A percentile compares a stretch with the other conserved stretches of the same genome.
Evolutionary conservation across 2,113 vertebrate species (phyloP).

Genomic region (Paracanthobrama guichenoti): DNA sequence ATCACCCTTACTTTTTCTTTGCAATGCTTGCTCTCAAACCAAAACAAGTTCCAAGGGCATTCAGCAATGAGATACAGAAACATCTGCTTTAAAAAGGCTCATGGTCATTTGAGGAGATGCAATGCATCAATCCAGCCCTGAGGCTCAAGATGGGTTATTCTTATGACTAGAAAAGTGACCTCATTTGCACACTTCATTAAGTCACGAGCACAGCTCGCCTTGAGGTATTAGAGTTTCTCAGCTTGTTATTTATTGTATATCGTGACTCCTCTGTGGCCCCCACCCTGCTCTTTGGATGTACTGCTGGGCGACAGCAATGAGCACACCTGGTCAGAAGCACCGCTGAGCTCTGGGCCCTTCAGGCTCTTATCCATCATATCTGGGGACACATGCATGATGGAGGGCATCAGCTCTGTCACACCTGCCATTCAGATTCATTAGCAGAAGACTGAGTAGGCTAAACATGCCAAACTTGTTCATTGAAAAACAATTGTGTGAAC

Average conservation of each 20-base stretch:
- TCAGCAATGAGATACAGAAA: slow-evolving; percentile 28
- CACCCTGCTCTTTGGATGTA: slow-evolving; percentile 7
- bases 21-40: not conserved
- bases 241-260: slow-evolving; percentile 48
- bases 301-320: slow-evolving; percentile 19
- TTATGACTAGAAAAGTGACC: slow-evolving; percentile 49
- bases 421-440: slow-evolving; percentile 25
- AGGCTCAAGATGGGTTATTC: slow-evolving; percentile 41
- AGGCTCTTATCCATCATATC: slow-evolving; percentile 37
- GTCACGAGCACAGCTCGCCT: slow-evolving; percentile 37
- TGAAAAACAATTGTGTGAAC: not conserved
- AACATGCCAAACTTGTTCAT: not conserved
- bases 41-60: slow-evolving; percentile 18
- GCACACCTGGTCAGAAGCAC: not conserved
- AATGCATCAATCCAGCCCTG: slow-evolving; percentile 43
- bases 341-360: slow-evolving; percentile 22
- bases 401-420: slow-evolving; percentile 27
- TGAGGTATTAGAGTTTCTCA: slow-evolving; percentile 27
- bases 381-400: not conserved
- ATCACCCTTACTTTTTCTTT: not conserved
- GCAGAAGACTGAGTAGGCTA: not conserved
- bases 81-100: slow-evolving; percentile 28
- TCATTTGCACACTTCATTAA: slow-evolving; percentile 57
- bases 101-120: slow-evolving; percentile 36
- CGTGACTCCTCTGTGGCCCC: slow-evolving; percentile 28